Conservation (phyloP, 2,888 invertebrate genomes). For the Brenthis hecate region DNA sequence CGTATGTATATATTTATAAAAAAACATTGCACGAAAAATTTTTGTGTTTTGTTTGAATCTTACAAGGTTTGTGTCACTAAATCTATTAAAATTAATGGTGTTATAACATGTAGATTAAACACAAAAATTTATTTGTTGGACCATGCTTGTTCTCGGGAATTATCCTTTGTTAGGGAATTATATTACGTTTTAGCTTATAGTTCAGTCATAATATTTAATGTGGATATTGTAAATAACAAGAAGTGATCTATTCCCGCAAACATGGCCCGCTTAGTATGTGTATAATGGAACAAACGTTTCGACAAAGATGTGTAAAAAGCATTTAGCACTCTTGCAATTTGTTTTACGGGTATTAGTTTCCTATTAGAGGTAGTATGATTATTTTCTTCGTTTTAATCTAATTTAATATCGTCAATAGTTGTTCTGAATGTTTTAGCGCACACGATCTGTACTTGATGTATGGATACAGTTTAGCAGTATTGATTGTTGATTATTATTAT, state of each 20-base stretch:
- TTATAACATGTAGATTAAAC: slow-evolving; percentile 19
- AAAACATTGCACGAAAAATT: slow-evolving; percentile 15
- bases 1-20: slow-evolving; percentile 39
- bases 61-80: slow-evolving; percentile 43
- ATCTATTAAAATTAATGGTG: slow-evolving; percentile 35
- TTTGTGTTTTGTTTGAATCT: slow-evolving; percentile 18
- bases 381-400: slow-evolving; percentile 68
- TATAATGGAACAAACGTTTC: background rate
- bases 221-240: slow-evolving; percentile 58
- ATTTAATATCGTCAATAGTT: slow-evolving; percentile 53
- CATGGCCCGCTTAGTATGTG: slow-evolving; percentile 43
- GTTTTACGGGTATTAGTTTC: slow-evolving; percentile 83
- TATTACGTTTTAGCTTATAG: slow-evolving; percentile 48
- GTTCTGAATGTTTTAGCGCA: slow-evolving; percentile 69
- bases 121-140: slow-evolving; percentile 42
- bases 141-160: slow-evolving; percentile 52
- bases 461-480: slow-evolving; percentile 61
- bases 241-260: slow-evolving; percentile 56
- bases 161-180: slow-evolving; percentile 48
- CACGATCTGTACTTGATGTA: slow-evolving; percentile 61
- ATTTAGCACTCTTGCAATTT: slow-evolving; percentile 70
- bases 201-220: slow-evolving; percentile 59
- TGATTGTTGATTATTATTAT: slow-evolving; percentile 81
- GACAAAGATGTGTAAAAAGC: slow-evolving; percentile 26
- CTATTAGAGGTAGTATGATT: slow-evolving; percentile 78